Evolutionary conservation across 2,797 vertebrate species (phyloP).

Genomic region (Takifugu ocellatus): DNA sequence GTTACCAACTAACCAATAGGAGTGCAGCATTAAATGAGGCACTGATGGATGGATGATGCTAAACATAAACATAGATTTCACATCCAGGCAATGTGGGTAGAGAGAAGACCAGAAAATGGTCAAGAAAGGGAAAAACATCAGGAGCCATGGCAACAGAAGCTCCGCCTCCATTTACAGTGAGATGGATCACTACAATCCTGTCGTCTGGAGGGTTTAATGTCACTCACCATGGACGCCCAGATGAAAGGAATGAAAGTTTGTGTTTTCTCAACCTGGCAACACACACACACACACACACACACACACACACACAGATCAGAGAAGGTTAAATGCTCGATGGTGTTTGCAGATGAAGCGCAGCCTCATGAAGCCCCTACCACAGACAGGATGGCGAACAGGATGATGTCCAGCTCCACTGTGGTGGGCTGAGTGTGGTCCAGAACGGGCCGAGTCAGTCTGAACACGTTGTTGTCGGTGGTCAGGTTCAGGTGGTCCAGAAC

Average conservation of each 20-base stretch:
- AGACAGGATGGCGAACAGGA: constrained; percentile 62
- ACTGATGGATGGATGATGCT: too few species aligned
- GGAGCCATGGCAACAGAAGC: too few species aligned
- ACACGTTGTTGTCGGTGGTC: constrained; percentile 36
- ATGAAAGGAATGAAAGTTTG: constrained; percentile 67
- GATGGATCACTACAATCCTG: too few species aligned
- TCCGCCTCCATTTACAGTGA: too few species aligned
- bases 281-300: constrained; percentile 3
- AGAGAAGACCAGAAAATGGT: too few species aligned
- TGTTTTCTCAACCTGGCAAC: constrained; percentile 66
- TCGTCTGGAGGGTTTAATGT: neutral
- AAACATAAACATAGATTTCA: too few species aligned
- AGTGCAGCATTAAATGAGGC: too few species aligned
- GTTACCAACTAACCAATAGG: too few species aligned
- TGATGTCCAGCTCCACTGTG: constrained; percentile 45
- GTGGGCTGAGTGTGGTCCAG: constrained; percentile 62
- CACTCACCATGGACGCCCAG: constrained; percentile 56
- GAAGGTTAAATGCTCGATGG: too few species aligned
- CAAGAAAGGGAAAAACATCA: too few species aligned
- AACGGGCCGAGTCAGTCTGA: constrained; percentile 61
- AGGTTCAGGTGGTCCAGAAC: constrained; percentile 71
- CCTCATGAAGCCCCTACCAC: constrained; percentile 48
- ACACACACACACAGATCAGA: constrained; percentile 4
- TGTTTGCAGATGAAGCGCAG: neutral
- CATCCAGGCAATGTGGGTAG: too few species aligned